Evolutionary conservation across 2,888 invertebrate genomes (phyloP), one percentile per base, ranked within the genome.

Genomic region (Cataglyphis rosenhaueri): DNA sequence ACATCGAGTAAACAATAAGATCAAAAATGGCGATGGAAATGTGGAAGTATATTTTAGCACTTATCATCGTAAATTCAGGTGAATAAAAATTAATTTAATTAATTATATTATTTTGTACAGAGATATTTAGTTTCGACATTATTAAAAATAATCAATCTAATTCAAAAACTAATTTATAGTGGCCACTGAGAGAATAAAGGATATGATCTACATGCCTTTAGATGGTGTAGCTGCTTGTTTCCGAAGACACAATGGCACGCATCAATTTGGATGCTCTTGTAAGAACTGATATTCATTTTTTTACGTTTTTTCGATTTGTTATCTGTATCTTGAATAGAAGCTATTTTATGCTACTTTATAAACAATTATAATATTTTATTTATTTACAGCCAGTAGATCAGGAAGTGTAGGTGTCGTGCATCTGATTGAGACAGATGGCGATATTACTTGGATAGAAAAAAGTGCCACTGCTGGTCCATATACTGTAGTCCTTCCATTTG

Each of bases 241-340:
- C 93, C 96, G 98, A 86, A 96, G 98, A 85, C 95, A 99, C 86
- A 99, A 99, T 96, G 98, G 97, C 82, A 99, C 99, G 15, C 98
- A 99, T 95, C 98, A 99, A 95, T 97, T 97, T 89, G 99, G 99
- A 84, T 99, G 99, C 95, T 97, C 98, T 74, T 98, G 99, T 99
- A 96, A 96, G 97, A 96, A 84, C 48, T 9, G 6, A 48, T 41
- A 44, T 61, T 55, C 35, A 61, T 84, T 21, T 18, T 55, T 25
- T 44, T 15, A 12, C 8, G 29, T 41, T 65, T 41, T 9, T 15
- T 21, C 18, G n/a, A 61, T 52, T 55, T 9, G 55, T 41, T 32
- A 18, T 32, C 18, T 18, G 52, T n/a, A 62, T 48, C 4, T 21
- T 70, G 18, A 55, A 18, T 18, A 8, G 12, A 9, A 0, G 41